Evolutionary conservation across 2,888 invertebrate genomes (phyloP), one percentile per base, ranked within the genome.

Genomic region (Sisyra nigra): DNA sequence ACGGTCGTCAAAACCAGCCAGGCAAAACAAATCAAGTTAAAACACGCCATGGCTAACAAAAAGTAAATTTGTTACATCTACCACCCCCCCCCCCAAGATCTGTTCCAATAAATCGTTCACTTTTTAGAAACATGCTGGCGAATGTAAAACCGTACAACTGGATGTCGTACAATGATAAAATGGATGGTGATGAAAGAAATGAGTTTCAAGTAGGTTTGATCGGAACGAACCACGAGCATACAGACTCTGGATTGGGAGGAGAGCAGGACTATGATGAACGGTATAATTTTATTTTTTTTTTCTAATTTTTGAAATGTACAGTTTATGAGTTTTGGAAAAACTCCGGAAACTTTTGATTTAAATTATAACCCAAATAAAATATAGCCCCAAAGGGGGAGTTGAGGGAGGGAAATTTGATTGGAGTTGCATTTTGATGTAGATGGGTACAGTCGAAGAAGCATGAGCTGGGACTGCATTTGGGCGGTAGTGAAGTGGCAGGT

Each of bases 1-100:
- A 87, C 86, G 1, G 85, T 87, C 37, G 86, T 88, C 11, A 84
- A 87, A 62, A 80, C 82, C 47, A 68, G 64, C 57, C 71, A 73
- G 52, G 71, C 73, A 24, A 69, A 74, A 41, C 74, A 74, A 49
- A 65, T 73, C 30, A 74, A 74, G 53, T 61, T 74, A 13, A 61
- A 61, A 50, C 57, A 56, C 36, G 45, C 49, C 15, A 56, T 55
- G 34, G 45, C 50, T 17, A 49, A 39, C 48, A 48, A 35, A 49
- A 52, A 33, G 51, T 50, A 11, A 50, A 49, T 39, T 43, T 19
- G 8, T 24, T 24, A n/a, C n/a, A n/a, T n/a, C n/a, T n/a, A n/a
- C n/a, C n/a, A n/a, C n/a, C n/a, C n/a, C n/a, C n/a, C n/a, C n/a
- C n/a, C n/a, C n/a, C n/a, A n/a, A n/a, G n/a, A n/a, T n/a, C n/a